phyloP scores from a whole-genome alignment of 1,140 invertebrate species.

The Chelonus insularis region DNA sequence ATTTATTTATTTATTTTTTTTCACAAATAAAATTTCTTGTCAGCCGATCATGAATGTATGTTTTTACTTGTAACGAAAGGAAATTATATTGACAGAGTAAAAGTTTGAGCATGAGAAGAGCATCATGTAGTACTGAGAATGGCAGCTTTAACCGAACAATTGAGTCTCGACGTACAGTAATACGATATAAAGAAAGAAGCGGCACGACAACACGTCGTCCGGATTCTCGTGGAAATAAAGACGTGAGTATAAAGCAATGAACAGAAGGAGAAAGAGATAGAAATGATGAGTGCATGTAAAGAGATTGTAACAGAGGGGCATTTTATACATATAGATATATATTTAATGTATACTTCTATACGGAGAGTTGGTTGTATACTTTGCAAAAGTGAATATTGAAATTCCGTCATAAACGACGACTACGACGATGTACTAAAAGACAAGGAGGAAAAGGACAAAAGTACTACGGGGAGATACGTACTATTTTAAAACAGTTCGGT shows the following conservation, averaged over 20 bases:
- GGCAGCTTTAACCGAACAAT: conserved; percentile 14
- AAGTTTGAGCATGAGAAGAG: not conserved
- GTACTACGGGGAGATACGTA: not conserved
- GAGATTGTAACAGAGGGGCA: not conserved
- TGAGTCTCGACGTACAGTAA: conserved; percentile 14
- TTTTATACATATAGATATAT: not conserved
- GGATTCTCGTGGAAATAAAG: conserved; percentile 25
- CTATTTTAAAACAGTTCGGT: conserved; percentile 14
- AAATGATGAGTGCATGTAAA: conserved; percentile 11
- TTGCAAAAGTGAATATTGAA: conserved; percentile 32
- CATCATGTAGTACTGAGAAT: not conserved
- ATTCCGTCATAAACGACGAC: conserved; percentile 30
- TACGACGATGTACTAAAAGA: conserved; percentile 3
- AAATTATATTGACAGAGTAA: too few species aligned
- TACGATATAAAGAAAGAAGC: conserved; percentile 17
- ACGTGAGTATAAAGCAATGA: conserved; percentile 24
- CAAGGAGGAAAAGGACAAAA: conserved; percentile 7
- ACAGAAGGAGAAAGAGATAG: conserved; percentile 15
- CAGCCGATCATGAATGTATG: too few species aligned
- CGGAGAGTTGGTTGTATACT: conserved; percentile 13
- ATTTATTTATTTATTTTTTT: too few species aligned
- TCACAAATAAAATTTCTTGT: too few species aligned
- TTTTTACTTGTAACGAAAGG: too few species aligned
- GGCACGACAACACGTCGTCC: conserved; percentile 1
- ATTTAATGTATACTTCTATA: not conserved